A percentile compares a stretch with the other conserved stretches of the same genome.
Evolutionary conservation across 2,797 vertebrate species (phyloP).

Genomic region (Manis crassicaudata): DNA sequence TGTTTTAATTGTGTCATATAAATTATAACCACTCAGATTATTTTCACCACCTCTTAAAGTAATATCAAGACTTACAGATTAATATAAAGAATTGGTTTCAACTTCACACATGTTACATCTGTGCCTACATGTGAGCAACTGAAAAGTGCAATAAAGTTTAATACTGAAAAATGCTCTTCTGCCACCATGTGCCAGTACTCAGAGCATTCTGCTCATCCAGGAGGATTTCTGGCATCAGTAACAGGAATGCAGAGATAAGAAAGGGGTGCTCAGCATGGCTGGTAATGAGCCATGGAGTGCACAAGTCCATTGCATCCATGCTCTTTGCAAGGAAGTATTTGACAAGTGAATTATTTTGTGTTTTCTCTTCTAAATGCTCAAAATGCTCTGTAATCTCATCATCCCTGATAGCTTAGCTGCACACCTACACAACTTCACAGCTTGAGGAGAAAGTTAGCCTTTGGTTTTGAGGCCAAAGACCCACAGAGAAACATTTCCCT

Average conservation of each 20-base stretch:
- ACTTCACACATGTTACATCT: rapidly evolving
- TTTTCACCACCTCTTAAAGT: neutral
- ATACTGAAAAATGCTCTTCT: neutral
- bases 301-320: rapidly evolving
- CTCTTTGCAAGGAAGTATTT: rapidly evolving
- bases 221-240: neutral
- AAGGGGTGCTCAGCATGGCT: rapidly evolving
- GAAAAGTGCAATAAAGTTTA: neutral
- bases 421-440: neutral
- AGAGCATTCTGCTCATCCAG: rapidly evolving
- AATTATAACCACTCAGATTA: neutral
- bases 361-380: neutral
- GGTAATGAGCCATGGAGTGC: rapidly evolving
- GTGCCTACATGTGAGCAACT: rapidly evolving
- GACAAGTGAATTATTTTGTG: neutral
- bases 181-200: too few relatives aligned
- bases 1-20: neutral
- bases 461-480: neutral
- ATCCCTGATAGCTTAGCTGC: rapidly evolving
- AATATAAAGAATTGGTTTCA: neutral
- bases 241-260: neutral
- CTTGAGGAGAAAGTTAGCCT: neutral
- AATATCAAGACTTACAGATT: neutral
- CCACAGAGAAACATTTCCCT: neutral
- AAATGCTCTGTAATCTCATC: rapidly evolving